Base-by-base conservation (phyloP, 1,140 invertebrate species). In the Eumaeus atala region DNA sequence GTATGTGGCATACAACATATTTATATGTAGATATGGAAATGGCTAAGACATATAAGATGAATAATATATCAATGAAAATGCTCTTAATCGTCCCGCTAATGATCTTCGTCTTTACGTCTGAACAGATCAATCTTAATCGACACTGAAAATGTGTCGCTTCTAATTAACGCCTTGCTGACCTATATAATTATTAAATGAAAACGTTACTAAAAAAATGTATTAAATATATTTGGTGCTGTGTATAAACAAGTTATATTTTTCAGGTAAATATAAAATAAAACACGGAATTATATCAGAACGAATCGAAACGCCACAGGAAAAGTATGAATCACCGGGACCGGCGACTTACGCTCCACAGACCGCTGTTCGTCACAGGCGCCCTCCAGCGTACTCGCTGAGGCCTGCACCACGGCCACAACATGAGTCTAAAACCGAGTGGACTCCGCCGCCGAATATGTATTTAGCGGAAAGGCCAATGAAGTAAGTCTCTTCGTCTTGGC, bases 371-470 rank as follows among this genome's bases (percentile, higher is more conserved):
- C 69, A 62, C 48, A 80, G 76, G 17, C 61, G 59, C 6, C 56
- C 70, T 0, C 81, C 81, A 0, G 66, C 72, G 0, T 84, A 75
- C 54, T 63, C 60, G 1, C 58, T 77, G 38, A 53, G 67, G 14
- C 65, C 62, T 3, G 56, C 67, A 28, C 21, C 21, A 28, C 70
- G 72, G 1, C 64, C 62, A 0, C 77, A 74, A 37, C 59, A 73
- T n/a, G n/a, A n/a, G 48, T 56, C 73, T 0, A 74, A 66, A 61
- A 77, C 82, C 14, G 58, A 63, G 59, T 84, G 81, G 81, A 80
- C 77, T 0, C 73, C 76, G 0, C 69, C 78, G n/a, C 78, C 81
- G 9, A 84, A 84, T 56, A 77, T 84, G 77, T 84, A 84, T 42
- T 71, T 62, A 33, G 77, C 81, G 9, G 56, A 69, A 4, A 66